Conservation (phyloP, 2,888 invertebrate species). For the Epinotia ramella region DNA sequence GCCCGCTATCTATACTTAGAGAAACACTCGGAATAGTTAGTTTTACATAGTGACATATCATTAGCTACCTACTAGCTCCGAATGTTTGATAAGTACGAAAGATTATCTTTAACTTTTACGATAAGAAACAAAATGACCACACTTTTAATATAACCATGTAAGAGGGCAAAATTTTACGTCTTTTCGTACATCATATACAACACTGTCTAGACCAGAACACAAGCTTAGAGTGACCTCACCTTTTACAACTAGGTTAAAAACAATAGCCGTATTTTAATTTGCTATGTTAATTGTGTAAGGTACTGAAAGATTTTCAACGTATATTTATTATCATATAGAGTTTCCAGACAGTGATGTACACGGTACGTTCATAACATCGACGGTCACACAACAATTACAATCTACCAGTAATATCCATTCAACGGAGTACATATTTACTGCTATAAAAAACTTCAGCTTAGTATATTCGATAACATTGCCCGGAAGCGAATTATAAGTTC, state of each 20-base stretch:
- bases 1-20: not conserved
- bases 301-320: not conserved
- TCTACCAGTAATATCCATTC: slow-evolving; percentile 54
- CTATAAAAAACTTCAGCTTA: slow-evolving; percentile 32
- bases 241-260: not conserved
- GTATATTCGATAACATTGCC: slow-evolving; percentile 34
- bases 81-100: not conserved
- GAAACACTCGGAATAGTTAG: no score
- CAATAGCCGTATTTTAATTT: not conserved
- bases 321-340: not conserved
- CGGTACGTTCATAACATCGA: slow-evolving; percentile 58
- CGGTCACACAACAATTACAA: slow-evolving; percentile 65
- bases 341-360: slow-evolving; percentile 26
- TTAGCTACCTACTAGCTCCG: not conserved
- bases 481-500: slow-evolving; percentile 24
- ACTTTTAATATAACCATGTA: not conserved
- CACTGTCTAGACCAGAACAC: not conserved
- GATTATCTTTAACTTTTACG: not conserved
- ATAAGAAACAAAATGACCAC: not conserved
- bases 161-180: slow-evolving; percentile 17
- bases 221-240: not conserved
- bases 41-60: not conserved
- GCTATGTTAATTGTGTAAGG: not conserved
- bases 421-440: slow-evolving; percentile 33
- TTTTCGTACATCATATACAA: not conserved